phyloP scores from a whole-genome alignment of 2,797 vertebrate genomes.

The Channa striata region DNA sequence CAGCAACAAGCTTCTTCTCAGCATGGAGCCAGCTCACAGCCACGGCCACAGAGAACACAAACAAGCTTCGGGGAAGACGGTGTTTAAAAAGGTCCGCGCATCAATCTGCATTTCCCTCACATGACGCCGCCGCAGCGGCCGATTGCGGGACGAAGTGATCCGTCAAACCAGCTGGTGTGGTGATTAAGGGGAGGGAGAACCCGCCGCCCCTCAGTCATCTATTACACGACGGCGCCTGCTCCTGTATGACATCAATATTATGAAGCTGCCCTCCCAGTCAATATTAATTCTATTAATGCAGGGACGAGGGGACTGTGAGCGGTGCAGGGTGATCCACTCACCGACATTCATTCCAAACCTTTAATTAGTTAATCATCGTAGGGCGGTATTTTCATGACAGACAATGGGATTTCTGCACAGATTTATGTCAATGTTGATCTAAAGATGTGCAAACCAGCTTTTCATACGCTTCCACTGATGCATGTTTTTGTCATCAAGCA shows the following conservation, averaged over 20 bases:
- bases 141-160: constrained; percentile 29
- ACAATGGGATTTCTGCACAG: constrained; percentile 8
- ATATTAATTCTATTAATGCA: constrained; percentile 36
- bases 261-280: constrained; percentile 33
- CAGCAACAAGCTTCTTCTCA: constrained; percentile 55
- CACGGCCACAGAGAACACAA: constrained; percentile 49
- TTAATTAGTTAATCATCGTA: constrained; percentile 14
- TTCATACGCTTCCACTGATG: background rate
- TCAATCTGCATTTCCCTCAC: constrained; percentile 34
- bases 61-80: constrained; percentile 40
- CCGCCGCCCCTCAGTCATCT: constrained; percentile 1
- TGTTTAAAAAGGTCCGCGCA: constrained; percentile 29
- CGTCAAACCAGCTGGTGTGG: constrained; percentile 39
- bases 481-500: background rate
- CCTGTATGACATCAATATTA: constrained; percentile 19
- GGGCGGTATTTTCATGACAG: constrained; percentile 8
- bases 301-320: background rate
- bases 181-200: constrained; percentile 44
- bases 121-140: background rate
- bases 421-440: background rate
- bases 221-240: background rate
- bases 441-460: background rate
- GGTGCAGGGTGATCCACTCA: constrained; percentile 13
- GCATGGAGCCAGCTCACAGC: constrained; percentile 43
- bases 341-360: constrained; percentile 1